Base-by-base conservation (phyloP, 2,797 vertebrate genomes). In the Melanogrammus aeglefinus region DNA sequence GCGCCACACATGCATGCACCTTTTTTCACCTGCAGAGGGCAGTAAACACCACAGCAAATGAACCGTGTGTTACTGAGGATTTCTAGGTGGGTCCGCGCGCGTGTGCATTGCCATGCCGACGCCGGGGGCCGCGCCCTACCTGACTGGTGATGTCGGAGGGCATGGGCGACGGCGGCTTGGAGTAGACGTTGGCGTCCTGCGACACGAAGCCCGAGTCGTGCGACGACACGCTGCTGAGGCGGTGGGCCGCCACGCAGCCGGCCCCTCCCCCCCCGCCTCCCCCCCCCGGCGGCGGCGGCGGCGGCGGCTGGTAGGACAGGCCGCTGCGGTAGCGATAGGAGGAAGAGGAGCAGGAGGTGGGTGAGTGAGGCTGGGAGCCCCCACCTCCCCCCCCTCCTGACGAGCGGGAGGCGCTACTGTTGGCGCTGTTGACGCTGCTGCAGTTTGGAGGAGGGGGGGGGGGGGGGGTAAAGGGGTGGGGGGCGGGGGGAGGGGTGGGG, bases 141-240 rank as follows among this genome's bases (percentile, higher is more conserved):
- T 99, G 97, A 90, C 96, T 98, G 77, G 96, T 97, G 93, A 97
- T 96, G 92, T 99, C 98, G 1, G 95, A 96, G 85, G 98, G 97
- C 97, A 99, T 98, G 27, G 97, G 97, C 1, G 97, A 99, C n/a
- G 98, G 97, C 0, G 98, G 97, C 88, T 99, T 99, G 94, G 97
- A 99, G 90, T 97, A 97, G 82, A 95, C 83, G 73, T 97, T 95
- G 38, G 97, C 94, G 0, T 99, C 97, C 94, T 99, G 97, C 80
- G 97, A 99, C 90, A 98, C 92, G 82, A 99, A 99, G 92, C 97
- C 98, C 0, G 98, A 99, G 90, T 99, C 97, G 2, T 99, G 98
- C 36, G 98, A 99, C 66, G 98, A 99, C 89, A 99, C 93, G 33
- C 97, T 98, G 95, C 96, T 96, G 91, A 99, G 96, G 86, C 97